A percentile compares a stretch with the other conserved stretches of the same genome.
phyloP scores from a whole-genome alignment of 2,797 vertebrate genomes.

The Parauchenoglanis punctatus region DNA sequence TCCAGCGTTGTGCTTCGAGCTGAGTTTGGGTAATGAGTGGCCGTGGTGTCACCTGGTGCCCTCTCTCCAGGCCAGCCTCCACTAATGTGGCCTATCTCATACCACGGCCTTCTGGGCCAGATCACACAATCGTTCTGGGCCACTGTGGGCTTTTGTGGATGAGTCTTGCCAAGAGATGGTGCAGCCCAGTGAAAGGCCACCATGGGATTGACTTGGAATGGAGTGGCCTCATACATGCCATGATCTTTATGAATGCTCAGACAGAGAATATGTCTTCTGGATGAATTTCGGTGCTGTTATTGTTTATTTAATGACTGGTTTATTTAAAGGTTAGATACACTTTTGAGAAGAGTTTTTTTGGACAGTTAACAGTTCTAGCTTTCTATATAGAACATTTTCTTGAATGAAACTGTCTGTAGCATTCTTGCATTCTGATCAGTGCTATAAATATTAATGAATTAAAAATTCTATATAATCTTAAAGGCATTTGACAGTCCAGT shows the following conservation, averaged over 20 bases:
- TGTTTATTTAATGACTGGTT: conserved; percentile 12
- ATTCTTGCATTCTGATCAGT: not conserved
- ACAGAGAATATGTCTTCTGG: conserved; percentile 5
- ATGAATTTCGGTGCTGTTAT: conserved; percentile 13
- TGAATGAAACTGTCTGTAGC: not conserved
- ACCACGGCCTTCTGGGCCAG: conserved; percentile 40
- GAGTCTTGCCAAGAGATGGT: conserved; percentile 28
- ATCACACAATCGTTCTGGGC: conserved; percentile 34
- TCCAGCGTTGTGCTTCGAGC: conserved; percentile 49
- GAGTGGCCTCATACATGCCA: not conserved
- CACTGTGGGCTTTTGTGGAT: conserved; percentile 32
- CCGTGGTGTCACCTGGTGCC: conserved; percentile 47
- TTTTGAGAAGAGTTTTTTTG: not conserved
- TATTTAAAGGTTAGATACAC: conserved; percentile 4
- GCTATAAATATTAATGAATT: not conserved
- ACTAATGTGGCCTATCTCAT: conserved; percentile 51
- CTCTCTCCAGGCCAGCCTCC: conserved; percentile 51
- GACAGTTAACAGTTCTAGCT: not conserved
- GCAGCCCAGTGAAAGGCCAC: conserved; percentile 18
- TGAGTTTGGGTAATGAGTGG: conserved; percentile 53
- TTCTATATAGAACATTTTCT: not conserved
- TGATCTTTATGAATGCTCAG: conserved; percentile 16
- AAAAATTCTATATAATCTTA: not conserved
- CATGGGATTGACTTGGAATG: conserved; percentile 34
- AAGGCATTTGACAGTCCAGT: not conserved